Evolutionary conservation across 1,140 invertebrate genomes (phyloP).

Genomic region (Caerostris extrusa): DNA sequence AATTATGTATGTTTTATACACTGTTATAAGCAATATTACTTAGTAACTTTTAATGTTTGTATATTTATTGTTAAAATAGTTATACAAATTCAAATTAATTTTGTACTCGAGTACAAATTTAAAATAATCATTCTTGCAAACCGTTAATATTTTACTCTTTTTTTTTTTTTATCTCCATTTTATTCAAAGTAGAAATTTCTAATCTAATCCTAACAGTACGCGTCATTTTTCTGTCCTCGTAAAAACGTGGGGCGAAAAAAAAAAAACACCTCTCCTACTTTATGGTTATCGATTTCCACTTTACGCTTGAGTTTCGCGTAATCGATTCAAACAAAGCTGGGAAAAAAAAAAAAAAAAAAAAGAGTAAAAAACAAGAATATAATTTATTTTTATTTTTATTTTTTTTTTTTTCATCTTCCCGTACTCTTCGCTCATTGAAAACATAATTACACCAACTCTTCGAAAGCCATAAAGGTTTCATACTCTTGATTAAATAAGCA

Average conservation of each 20-base stretch:
- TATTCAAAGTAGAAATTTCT: conserved; percentile 15
- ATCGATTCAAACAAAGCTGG: conserved; percentile 48
- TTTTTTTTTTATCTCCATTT: not conserved
- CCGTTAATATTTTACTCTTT: not conserved
- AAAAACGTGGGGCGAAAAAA: conserved; percentile 30
- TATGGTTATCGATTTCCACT: conserved; percentile 71
- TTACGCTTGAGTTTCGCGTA: conserved; percentile 50
- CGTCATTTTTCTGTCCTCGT: conserved; percentile 42
- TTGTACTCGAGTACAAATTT: not conserved
- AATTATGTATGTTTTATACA: too few species aligned
- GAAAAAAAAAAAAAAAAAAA: not conserved
- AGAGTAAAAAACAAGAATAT: not conserved
- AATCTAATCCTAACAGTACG: conserved; percentile 41
- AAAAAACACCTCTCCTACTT: conserved; percentile 12
- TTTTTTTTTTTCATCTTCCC: conserved; percentile 5
- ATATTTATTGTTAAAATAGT: too few species aligned
- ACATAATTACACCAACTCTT: conserved; percentile 65
- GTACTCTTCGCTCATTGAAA: conserved; percentile 46
- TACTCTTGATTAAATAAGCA: conserved; percentile 62
- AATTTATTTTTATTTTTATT: not conserved
- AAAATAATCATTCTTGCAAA: not conserved
- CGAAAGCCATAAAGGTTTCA: conserved; percentile 63
- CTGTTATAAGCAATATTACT: too few species aligned
- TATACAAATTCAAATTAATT: too few species aligned
- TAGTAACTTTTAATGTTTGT: too few species aligned